Evolutionary conservation across 2,888 invertebrate genomes (phyloP), one percentile per base, ranked within the genome.

Genomic region (Ophraella communa): DNA sequence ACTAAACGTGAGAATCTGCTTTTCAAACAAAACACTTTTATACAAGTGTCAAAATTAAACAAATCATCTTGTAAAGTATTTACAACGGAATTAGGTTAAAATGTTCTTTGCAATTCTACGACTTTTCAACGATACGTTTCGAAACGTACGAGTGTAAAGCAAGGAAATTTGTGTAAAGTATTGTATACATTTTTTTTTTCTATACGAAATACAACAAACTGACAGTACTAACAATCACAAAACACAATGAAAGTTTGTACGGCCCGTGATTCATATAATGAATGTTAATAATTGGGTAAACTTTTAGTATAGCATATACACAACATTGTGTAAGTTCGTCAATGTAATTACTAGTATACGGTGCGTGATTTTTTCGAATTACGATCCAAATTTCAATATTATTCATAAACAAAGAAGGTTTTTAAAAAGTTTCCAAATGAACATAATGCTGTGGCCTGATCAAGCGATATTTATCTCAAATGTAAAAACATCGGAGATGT

Each of bases 171-270:
- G n/a, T 18, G 45, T 23, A 11, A 47, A 5, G 47, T 23, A 23
- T 23, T 47, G 47, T 47, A 3, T n/a, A 21, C 21, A 47, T 47
- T 47, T 47, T 23, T n/a, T n/a, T n/a, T n/a, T n/a, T n/a, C n/a
- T n/a, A n/a, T 14, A 47, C 47, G 8, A 47, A 47, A 47, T 23
- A 21, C 23, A 47, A 23, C 21, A 23, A 47, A 47, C 21, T 47
- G 47, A 11, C 23, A 30, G 58, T 21, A 62, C 5, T 62, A 56
- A 45, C 30, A 57, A n/a, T 57, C 49, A 52, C 33, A 62, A n/a
- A n/a, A n/a, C n/a, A 65, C 66, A 66, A 66, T 66, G 62, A 59
- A 54, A 44, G 35, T 54, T 62, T 66, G 59, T 59, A 66, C 62
- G 62, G 62, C 51, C n/a, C 20, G 44, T 62, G 55, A 49, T 62